Evolutionary conservation across 2,113 vertebrate species (phyloP).

Genomic region (Phoenicopterus ruber): DNA sequence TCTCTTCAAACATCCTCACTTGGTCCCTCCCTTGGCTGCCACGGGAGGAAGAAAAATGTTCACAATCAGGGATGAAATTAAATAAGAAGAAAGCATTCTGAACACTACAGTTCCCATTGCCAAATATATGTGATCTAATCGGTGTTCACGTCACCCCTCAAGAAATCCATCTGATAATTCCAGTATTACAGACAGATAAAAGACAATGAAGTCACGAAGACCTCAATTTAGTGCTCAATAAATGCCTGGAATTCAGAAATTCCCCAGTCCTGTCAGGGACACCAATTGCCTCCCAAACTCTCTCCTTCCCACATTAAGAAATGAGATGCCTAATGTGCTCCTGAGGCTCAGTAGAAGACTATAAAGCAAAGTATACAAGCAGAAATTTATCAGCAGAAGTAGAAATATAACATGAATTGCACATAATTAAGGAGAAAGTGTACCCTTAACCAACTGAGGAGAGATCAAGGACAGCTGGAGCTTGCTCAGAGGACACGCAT

Average conservation of each 20-base stretch:
- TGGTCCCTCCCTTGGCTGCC: neutral
- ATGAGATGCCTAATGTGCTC: neutral
- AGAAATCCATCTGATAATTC: neutral
- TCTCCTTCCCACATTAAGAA: neutral
- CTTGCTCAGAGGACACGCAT: neutral
- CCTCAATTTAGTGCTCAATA: neutral
- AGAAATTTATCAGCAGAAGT: neutral
- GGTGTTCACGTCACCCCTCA: neutral
- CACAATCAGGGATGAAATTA: neutral
- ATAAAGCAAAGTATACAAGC: neutral
- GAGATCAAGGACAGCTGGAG: neutral
- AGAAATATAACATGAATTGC: neutral
- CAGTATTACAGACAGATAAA: neutral
- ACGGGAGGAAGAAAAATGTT: neutral
- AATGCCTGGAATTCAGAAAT: neutral
- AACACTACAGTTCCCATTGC: neutral
- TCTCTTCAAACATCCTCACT: neutral
- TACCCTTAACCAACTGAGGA: neutral
- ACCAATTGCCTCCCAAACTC: neutral
- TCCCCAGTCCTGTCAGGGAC: neutral
- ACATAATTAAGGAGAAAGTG: neutral
- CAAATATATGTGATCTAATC: neutral
- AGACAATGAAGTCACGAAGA: neutral
- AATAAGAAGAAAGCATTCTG: neutral
- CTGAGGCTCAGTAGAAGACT: neutral